Evolutionary conservation across 2,888 invertebrate species (phyloP), one percentile per base, ranked within the genome.

Genomic region (Apocheima hispidaria): DNA sequence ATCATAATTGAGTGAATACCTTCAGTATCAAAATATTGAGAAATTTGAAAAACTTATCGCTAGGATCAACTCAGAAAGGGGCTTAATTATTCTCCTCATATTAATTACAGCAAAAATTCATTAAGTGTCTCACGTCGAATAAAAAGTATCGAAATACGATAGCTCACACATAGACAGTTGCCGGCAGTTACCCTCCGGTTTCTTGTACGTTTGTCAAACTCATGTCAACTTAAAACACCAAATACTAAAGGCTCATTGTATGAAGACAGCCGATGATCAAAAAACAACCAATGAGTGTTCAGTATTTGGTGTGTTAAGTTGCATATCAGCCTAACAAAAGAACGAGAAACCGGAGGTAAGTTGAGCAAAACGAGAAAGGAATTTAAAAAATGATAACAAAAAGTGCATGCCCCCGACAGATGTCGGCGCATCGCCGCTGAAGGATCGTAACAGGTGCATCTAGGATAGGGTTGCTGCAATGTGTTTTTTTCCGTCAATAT

Each of bases 391-490:
- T 77, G 79, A 79, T 79, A 78, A 75, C 73, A 79, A 85, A 83
- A 83, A 84, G 78, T 80, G 83, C 83, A 84, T 73, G 81, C 79
- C 77, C n/a, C 74, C 82, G 83, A 83, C 90, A 89, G 89, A 89
- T 89, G 90, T 84, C 82, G 83, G 84, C 84, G 87, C 82, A 82
- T 76, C 72, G 77, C 79, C 82, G 83, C 75, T 84, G 89, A 90
- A 81, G 82, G 86, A 84, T 82, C 75, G 73, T 73, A 83, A 83
- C 92, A 92, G 91, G 91, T 92, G 92, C 86, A 81, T 71, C 66
- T 59, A 49, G 38, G 49, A 20, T 74, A 90, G 91, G 90, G 90
- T 62, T 88, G 84, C 63, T 77, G 69, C 75, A 57, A 10, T 18
- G 2, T 18, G 26, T 26, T 26, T 3, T 26, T 7, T 7, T 6